Base-by-base conservation (phyloP, 2,113 vertebrate species). In the Pollimyrus isidori region DNA sequence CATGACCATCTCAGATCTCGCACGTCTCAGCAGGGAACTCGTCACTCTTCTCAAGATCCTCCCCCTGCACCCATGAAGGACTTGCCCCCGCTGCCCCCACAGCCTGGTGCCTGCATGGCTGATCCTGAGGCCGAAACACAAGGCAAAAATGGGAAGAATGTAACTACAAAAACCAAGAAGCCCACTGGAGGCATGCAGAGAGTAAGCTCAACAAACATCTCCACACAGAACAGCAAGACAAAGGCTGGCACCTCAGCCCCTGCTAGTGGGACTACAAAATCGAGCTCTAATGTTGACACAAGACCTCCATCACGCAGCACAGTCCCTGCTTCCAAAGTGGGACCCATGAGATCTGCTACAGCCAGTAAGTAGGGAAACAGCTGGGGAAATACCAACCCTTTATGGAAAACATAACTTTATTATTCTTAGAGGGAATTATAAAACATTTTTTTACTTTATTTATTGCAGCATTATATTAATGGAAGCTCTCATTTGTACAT, bases 31-130 rank as follows among this genome's bases (percentile, higher is more conserved):
- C 84, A 90, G 45, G 87, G 56, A 0, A 87, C 80, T 1, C 89
- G 76, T 48, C 91, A 58, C 35, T 89, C 92, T 23, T 94, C 95
- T n/a, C 92, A 89, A 0, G 97, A 98, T 93, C 97, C 97, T 0
- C 94, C 96, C 1, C 97, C 97, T 0, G 95, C 96, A 15, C 94
- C 96, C 0, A 92, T 97, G 65, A 97, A 96, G 88, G 97, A 98
- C 23, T 95, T 97, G 1, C 96, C 94, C 0, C 98, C 97, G 0
- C 90, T 97, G 80, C 97, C 97, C 0, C 95, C 96, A 1, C 96
- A 96, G 0, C 96, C 97, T 0, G 96, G 97, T 0, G 95, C 97
- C 91, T 98, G 98, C 93, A 98, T 98, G 97, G 95, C 96, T 2
- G 97, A 98, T 92, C 92, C 97, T 0, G 97, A 98, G 62, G 89